A percentile compares a stretch with the other conserved stretches of the same genome.
Evolutionary conservation across 2,113 vertebrate genomes (phyloP).

Genomic region (Larimichthys polyactis): DNA sequence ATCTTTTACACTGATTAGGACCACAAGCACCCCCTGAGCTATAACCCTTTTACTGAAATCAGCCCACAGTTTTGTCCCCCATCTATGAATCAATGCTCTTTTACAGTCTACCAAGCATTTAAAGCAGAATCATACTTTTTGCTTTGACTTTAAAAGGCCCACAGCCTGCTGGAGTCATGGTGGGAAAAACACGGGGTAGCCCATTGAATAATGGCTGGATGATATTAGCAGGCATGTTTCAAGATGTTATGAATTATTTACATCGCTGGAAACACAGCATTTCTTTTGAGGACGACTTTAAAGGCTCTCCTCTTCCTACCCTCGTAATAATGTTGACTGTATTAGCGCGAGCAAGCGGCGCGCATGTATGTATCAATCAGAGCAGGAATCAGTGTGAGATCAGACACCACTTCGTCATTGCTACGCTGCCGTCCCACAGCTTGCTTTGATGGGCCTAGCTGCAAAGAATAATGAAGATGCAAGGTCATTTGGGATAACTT

Average conservation of each 20-base stretch:
- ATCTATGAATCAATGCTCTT: conserved; percentile 22
- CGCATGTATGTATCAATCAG: conserved; percentile 46
- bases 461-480: conserved; percentile 79
- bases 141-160: conserved; percentile 28
- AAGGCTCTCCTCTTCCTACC: conserved; percentile 52
- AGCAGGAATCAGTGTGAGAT: conserved; percentile 68
- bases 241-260: conserved; percentile 74
- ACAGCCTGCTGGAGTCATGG: conserved; percentile 10
- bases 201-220: conserved; percentile 35
- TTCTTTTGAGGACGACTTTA: conserved; percentile 56
- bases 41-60: conserved; percentile 45
- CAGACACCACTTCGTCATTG: conserved; percentile 73
- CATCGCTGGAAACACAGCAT: conserved; percentile 41
- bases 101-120: conserved; percentile 25
- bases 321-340: conserved; percentile 62
- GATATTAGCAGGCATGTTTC: conserved; percentile 55
- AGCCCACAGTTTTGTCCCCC: not conserved
- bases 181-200: conserved; percentile 14
- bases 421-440: conserved; percentile 63
- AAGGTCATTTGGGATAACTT: conserved; percentile 80
- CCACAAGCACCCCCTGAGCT: conserved; percentile 35
- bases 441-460: conserved; percentile 74
- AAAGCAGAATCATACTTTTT: conserved; percentile 34
- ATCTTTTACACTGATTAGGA: conserved; percentile 48
- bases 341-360: conserved; percentile 41